A percentile compares a stretch with the other conserved stretches of the same genome.
Conservation (phyloP, 2,797 vertebrate species). For the Coranthus polyacanthus region DNA sequence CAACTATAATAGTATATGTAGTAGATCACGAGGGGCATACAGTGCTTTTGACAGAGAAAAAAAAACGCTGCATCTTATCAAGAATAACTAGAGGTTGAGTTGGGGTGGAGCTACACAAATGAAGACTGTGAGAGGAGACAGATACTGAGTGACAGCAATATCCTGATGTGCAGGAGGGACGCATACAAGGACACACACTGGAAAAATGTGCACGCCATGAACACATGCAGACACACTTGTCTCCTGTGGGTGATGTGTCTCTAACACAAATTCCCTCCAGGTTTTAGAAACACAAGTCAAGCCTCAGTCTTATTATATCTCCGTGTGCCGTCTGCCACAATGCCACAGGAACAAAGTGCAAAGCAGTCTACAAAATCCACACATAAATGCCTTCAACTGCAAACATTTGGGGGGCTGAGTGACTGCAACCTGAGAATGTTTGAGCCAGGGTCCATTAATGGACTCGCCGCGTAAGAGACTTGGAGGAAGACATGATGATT, state of each 20-base stretch:
- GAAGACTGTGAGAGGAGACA: constrained; percentile 29
- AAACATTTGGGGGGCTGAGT: constrained; percentile 1
- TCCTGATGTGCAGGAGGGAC: constrained; percentile 45
- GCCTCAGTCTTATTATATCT: constrained; percentile 56
- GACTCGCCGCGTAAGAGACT: constrained; percentile 44
- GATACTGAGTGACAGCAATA: constrained; percentile 64
- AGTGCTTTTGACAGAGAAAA: too few relatives aligned
- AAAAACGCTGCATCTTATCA: too few relatives aligned
- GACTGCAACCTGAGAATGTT: constrained; percentile 45
- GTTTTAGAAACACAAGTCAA: constrained; percentile 52
- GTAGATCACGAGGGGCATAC: neutral
- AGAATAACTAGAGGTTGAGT: constrained; percentile 26
- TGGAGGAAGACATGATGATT: constrained; percentile 60
- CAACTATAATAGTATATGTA: neutral
- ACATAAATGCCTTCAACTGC: constrained; percentile 2
- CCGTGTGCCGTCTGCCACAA: constrained; percentile 15
- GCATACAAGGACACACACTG: constrained; percentile 11
- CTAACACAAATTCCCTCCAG: constrained; percentile 63
- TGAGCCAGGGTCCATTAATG: constrained; percentile 51
- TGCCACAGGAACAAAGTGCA: constrained; percentile 26
- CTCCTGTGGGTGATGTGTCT: constrained; percentile 62
- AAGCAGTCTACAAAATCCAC: constrained; percentile 28
- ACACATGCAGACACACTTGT: constrained; percentile 43
- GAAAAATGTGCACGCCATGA: constrained; percentile 14
- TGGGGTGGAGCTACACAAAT: constrained; percentile 32